phyloP scores from a whole-genome alignment of 2,888 invertebrate species.

The Drosophila koepferae region DNA sequence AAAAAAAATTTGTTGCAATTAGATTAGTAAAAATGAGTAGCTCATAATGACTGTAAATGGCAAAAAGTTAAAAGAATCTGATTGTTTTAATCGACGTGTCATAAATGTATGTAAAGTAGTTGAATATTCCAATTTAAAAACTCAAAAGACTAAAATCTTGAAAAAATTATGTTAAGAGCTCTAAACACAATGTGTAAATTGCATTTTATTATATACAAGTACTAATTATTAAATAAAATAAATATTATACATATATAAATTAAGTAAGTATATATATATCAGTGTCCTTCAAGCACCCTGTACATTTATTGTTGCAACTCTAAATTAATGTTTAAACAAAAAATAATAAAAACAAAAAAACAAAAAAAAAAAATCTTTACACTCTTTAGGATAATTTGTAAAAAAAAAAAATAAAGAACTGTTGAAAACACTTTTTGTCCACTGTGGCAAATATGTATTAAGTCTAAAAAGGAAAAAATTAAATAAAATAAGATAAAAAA shows the following conservation, averaged over 20 bases:
- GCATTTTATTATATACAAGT: slow-evolving; percentile 59
- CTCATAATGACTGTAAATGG: slow-evolving; percentile 47
- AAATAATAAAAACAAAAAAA: slow-evolving; percentile 13
- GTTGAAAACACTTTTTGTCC: slow-evolving; percentile 39
- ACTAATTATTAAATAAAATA: slow-evolving; percentile 34
- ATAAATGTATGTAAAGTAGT: slow-evolving; percentile 50
- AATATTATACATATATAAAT: background rate
- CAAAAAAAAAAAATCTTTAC: slow-evolving; percentile 21
- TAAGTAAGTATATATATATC: slow-evolving; percentile 35
- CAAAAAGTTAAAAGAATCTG: slow-evolving; percentile 7
- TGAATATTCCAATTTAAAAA: slow-evolving; percentile 50
- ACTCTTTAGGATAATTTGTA: slow-evolving; percentile 57
- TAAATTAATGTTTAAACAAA: slow-evolving; percentile 39
- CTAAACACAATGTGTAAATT: slow-evolving; percentile 52
- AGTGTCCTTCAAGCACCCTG: slow-evolving; percentile 62
- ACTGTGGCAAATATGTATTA: slow-evolving; percentile 17
- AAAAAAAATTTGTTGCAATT: slow-evolving; percentile 53
- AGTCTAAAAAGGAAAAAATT: slow-evolving; percentile 9
- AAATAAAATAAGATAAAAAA: too few relatives aligned
- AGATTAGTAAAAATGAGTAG: slow-evolving; percentile 42
- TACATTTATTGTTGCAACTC: slow-evolving; percentile 73
- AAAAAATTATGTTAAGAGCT: slow-evolving; percentile 38
- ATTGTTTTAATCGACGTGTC: slow-evolving; percentile 37
- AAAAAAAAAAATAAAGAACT: slow-evolving; percentile 24
- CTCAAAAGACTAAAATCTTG: slow-evolving; percentile 69